A percentile compares a stretch with the other conserved stretches of the same genome.
These are phyloP conservation scores for Cryptoprocta ferox DNA, from an alignment of 2,797 vertebrate species.

Conservation along the genomic window DNA sequence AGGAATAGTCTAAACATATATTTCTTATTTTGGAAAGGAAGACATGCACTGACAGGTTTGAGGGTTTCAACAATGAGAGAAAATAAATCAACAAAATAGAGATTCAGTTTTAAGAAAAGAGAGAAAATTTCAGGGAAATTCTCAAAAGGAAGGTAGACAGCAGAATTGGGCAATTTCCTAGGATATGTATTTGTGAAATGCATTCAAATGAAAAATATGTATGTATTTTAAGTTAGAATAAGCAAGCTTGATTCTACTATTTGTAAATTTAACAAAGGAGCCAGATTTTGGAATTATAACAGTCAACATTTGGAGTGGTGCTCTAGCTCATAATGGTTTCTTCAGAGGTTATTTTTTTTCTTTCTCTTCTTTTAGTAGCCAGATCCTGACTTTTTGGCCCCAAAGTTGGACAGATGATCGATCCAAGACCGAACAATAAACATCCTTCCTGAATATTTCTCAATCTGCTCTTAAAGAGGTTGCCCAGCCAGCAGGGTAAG, in stretches of 20 bases:
- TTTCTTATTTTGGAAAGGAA: not conserved
- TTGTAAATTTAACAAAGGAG: not conserved
- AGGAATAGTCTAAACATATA: not conserved
- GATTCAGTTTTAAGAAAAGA: not conserved
- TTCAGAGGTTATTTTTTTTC: not conserved
- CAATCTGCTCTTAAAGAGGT: not conserved
- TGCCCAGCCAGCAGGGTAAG: not conserved
- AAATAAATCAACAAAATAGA: not conserved
- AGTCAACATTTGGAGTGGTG: not conserved
- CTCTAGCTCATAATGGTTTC: not conserved
- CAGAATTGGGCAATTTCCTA: not conserved
- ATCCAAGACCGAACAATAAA: not conserved
- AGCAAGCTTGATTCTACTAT: not conserved
- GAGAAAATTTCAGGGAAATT: not conserved
- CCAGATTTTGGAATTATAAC: not conserved
- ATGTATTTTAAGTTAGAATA: not conserved
- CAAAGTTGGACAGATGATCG: not conserved
- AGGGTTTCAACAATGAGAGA: not conserved
- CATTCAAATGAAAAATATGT: not conserved
- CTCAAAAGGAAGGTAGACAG: not conserved
- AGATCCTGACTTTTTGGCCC: not conserved
- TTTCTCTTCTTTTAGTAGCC: not conserved
- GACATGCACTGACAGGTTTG: not conserved
- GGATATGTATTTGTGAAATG: not conserved
- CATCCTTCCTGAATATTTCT: not conserved